Evolutionary conservation across 2,113 vertebrate genomes (phyloP), one percentile per base, ranked within the genome.

Genomic region (Pseudopodoces humilis): DNA sequence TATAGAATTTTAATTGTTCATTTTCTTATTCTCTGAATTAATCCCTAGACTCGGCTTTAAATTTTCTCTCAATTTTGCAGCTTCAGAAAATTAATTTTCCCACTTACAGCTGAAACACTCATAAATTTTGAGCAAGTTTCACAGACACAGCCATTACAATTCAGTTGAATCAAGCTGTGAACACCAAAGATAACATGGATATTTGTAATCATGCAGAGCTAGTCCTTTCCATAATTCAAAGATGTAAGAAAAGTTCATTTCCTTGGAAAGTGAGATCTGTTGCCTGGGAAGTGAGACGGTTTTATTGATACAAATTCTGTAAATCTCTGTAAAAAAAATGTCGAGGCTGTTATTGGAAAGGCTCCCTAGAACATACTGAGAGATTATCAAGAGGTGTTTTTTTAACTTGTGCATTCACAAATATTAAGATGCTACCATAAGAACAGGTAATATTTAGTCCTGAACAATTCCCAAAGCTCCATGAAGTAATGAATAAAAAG

Each of bases 111-210:
- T 35, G 63, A 93, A 97, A 63, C 68, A 90, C 74, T 67, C 68
- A 90, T 11, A 89, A 87, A 89, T 82, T 82, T 94, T 86, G 87
- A 93, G 90, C 64, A 77, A 93, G 91, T 97, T 95, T 90, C 87
- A 97, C 90, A 89, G 90, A 91, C 89, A 91, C 94, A 96, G 97
- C 95, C 95, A 83, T 96, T 96, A 94, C 86, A 96, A 69, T 94
- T 94, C 76, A 97, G 49, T 62, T 89, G 74, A 87, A 87, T 79
- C 77, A 88, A 95, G 87, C 95, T 97, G 86, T 89, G 83, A 89
- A 70, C 49, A 93, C 52, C 71, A 87, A 89, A 76, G 89, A 58
- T 83, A 88, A 82, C 62, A 67, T 4, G 41, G 53, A 70, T 89
- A 87, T 87, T 85, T 84, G 80, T 67, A 93, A 68, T 70, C 86